A percentile compares a stretch with the other conserved stretches of the same genome.
Conservation (phyloP, 2,797 vertebrate species). For the Myripristis murdjan region DNA sequence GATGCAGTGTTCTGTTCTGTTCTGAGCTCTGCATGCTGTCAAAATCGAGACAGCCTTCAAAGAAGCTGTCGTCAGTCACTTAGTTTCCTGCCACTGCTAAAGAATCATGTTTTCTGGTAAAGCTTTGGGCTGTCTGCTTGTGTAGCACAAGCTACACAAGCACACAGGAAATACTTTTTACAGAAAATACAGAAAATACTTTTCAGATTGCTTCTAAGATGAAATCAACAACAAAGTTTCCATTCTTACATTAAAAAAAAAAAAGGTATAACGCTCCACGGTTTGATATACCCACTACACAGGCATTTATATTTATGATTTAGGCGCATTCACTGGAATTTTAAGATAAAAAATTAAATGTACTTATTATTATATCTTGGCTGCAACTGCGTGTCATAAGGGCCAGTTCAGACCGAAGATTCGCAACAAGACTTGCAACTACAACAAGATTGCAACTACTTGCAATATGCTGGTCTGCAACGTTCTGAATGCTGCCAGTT, state of each 20-base stretch:
- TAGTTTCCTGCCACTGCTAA: conserved; percentile 23
- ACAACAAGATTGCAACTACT: no score
- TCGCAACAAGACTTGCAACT: no score
- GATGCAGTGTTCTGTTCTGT: conserved; percentile 52
- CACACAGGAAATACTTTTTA: no score
- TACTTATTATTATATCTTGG: neutral
- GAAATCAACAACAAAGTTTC: conserved; percentile 5
- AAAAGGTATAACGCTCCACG: neutral
- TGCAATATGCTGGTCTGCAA: no score
- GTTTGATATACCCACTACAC: no score
- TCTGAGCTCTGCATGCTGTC: conserved; percentile 48
- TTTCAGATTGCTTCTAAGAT: conserved; percentile 1
- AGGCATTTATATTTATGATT: no score
- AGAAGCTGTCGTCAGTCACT: conserved; percentile 26
- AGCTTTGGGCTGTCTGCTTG: conserved; percentile 21
- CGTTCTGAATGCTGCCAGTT: no score
- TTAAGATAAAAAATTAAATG: neutral
- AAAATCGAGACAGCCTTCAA: conserved; percentile 42
- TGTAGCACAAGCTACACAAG: no score
- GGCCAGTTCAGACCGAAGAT: no score
- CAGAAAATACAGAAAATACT: no score
- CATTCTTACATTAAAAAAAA: neutral
- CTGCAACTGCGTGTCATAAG: neutral
- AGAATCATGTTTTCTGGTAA: conserved; percentile 15
- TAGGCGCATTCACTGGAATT: no score